Conservation (phyloP, 1,140 invertebrate species). For the Pissodes strobi region DNA sequence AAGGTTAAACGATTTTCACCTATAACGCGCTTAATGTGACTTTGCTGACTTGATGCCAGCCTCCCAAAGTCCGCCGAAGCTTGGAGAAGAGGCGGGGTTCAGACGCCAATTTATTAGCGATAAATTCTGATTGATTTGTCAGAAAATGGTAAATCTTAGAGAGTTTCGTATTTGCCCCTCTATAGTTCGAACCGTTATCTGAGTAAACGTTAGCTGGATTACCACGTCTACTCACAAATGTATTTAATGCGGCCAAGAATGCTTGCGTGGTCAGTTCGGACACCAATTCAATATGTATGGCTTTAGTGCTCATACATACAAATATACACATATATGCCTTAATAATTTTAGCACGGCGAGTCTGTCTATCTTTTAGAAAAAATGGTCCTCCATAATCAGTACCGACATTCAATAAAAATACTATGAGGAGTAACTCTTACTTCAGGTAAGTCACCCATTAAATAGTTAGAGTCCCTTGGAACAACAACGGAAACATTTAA, state of each 20-base stretch:
- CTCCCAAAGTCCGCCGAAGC: too few relatives aligned
- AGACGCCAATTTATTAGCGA: neutral
- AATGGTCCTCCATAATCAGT: too few relatives aligned
- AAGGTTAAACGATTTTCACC: too few relatives aligned
- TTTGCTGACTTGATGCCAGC: too few relatives aligned
- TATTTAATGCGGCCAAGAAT: too few relatives aligned
- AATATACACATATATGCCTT: constrained; percentile 29
- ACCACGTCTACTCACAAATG: constrained; percentile 41
- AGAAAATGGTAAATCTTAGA: constrained; percentile 11
- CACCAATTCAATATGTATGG: too few relatives aligned
- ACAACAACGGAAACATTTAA: constrained; percentile 40
- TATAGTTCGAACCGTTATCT: constrained; percentile 42
- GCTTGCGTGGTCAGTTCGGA: constrained; percentile 22
- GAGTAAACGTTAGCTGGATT: constrained; percentile 32
- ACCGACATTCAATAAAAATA: constrained; percentile 21
- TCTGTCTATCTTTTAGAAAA: too few relatives aligned
- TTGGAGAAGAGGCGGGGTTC: too few relatives aligned
- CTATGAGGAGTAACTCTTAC: neutral
- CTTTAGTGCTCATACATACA: too few relatives aligned
- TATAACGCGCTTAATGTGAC: constrained; percentile 42
- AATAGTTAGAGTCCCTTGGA: too few relatives aligned
- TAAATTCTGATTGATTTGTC: constrained; percentile 1
- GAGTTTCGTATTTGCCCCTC: constrained; percentile 29
- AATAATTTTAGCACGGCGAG: too few relatives aligned
- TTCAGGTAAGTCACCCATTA: too few relatives aligned